Conservation (phyloP, 2,797 vertebrate genomes). For the Pantherophis vulpinus region DNA sequence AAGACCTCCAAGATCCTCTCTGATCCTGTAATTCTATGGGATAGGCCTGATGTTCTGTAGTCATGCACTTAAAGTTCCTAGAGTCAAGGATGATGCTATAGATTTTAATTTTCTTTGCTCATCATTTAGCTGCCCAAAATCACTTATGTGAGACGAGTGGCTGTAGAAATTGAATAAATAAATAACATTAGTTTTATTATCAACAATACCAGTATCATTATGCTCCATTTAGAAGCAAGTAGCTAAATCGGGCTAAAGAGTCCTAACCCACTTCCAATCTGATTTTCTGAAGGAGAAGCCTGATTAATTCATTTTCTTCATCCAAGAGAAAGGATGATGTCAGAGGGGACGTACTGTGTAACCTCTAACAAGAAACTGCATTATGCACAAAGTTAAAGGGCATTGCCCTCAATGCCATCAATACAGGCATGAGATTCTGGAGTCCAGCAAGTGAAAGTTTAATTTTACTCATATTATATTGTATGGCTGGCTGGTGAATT, state of each 20-base stretch:
- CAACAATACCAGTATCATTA: neutral
- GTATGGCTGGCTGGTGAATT: neutral
- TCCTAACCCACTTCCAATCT: neutral
- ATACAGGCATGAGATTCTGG: neutral
- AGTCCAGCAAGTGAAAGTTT: neutral
- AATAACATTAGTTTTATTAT: neutral
- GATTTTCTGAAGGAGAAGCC: neutral
- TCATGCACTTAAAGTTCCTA: neutral
- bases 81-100: neutral
- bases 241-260: neutral
- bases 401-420: neutral
- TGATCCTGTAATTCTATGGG: neutral
- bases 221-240: neutral
- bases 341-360: neutral
- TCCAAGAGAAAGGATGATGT: neutral
- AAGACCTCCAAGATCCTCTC: neutral
- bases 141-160: neutral
- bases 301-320: neutral
- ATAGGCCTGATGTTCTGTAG: neutral
- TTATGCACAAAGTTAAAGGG: neutral
- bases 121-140: neutral
- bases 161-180: neutral
- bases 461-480: neutral
- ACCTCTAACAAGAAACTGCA: neutral
- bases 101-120: neutral